Conservation (phyloP, 2,888 invertebrate species). For the Embidobia sp. region DNA sequence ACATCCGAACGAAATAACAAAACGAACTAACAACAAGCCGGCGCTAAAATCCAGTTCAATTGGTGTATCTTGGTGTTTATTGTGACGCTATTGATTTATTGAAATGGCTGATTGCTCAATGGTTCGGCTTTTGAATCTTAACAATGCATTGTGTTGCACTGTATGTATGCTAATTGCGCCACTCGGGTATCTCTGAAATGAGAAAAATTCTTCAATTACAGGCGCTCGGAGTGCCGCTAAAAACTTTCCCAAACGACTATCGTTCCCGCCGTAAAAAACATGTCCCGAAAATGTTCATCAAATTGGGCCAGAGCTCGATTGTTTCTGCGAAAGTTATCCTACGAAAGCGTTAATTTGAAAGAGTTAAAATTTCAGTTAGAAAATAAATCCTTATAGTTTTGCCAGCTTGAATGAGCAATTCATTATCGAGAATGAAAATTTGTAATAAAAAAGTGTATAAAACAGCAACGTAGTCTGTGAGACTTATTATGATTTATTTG, state of each 20-base stretch:
- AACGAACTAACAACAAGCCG: constrained; percentile 17
- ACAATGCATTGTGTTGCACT: constrained; percentile 50
- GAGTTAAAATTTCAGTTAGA: too few species aligned
- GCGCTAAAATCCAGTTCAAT: constrained; percentile 32
- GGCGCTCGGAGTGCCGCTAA: background rate
- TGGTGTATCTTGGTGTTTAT: constrained; percentile 44
- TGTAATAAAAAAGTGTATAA: too few species aligned
- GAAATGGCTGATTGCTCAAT: constrained; percentile 51
- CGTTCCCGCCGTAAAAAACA: too few species aligned
- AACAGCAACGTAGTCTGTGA: too few species aligned
- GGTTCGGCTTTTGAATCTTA: constrained; percentile 49
- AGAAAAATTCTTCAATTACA: constrained; percentile 39
- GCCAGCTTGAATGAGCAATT: too few species aligned
- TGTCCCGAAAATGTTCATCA: too few species aligned
- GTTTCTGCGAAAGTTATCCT: too few species aligned
- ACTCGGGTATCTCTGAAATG: constrained; percentile 36
- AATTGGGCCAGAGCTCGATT: too few species aligned
- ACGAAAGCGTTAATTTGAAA: too few species aligned
- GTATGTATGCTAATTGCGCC: constrained; percentile 54
- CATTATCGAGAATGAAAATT: too few species aligned
- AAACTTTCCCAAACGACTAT: constrained; percentile 36
- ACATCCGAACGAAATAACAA: constrained; percentile 3
- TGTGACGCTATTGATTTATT: constrained; percentile 49
- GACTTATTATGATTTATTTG: too few species aligned
- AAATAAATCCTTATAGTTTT: too few species aligned